Evolutionary conservation across 2,888 invertebrate species (phyloP), one percentile per base, ranked within the genome.

Genomic region (Yponomeuta plumbellus): DNA sequence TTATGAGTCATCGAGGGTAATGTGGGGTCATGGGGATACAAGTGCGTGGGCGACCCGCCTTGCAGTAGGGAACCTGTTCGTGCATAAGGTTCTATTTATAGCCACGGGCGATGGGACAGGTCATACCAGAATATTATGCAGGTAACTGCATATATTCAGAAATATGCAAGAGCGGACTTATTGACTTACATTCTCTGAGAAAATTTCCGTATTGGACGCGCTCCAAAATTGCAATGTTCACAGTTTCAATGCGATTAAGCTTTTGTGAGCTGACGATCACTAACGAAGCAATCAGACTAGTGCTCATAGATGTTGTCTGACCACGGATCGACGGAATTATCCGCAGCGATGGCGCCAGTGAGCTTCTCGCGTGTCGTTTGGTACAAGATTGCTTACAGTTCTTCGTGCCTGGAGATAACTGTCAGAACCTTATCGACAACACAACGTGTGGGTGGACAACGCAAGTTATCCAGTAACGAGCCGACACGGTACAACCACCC

Each of bases 61-160:
- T 79, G 81, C 76, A 80, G 75, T 20, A 64, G 57, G 66, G 80
- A 90, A 89, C 89, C 88, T 85, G 89, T 89, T 89, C 84, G 80
- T 85, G 86, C 86, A 85, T 84, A 81, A 84, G 88, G 76, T 79
- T 84, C 84, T 87, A 88, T 88, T 87, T 85, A 85, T 87, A 88
- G 76, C 82, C 76, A 63, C 17, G 20, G 20, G 63, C 39, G 39
- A 52, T 17, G 44, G 13, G 44, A 52, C 21, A 69, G 74, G 76
- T 71, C 73, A 79, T 71, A 75, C 58, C 20, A 3, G 44, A 52
- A 52, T 52, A 52, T 52, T 8, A 52, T 52, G 44, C 17, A 52
- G 17, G 17, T 52, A 52, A 52, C 17, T 17, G 44, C 44, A 13
- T 13, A 52, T 3, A 13, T 52, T 52, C 8, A 52, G 17, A 52